phyloP scores from a whole-genome alignment of 2,113 vertebrate species.

The Nesoenas mayeri region DNA sequence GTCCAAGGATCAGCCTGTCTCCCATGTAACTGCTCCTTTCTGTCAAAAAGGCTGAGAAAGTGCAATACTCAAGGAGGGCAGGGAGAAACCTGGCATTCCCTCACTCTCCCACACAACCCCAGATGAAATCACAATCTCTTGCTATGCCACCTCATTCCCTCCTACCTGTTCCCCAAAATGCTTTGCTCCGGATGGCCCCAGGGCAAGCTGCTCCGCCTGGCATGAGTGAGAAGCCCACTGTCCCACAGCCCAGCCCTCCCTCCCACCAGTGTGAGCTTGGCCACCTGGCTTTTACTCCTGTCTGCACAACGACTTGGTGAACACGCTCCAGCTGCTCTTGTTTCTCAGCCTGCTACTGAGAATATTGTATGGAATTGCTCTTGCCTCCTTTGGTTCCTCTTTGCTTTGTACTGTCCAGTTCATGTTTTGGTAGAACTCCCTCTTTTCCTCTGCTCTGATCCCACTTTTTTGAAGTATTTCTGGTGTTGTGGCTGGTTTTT shows the following conservation, averaged over 20 bases:
- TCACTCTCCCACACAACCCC: background rate
- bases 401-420: background rate
- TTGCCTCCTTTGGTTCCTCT: background rate
- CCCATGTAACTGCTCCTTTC: slow-evolving; percentile 9
- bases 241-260: background rate
- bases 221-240: too few relatives aligned
- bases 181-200: background rate
- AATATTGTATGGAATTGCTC: background rate
- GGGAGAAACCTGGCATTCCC: background rate
- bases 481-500: background rate
- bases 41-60: background rate
- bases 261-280: background rate
- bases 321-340: background rate
- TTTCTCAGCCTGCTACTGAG: background rate
- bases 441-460: background rate
- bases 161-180: background rate
- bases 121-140: background rate
- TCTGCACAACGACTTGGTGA: background rate
- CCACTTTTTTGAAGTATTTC: background rate
- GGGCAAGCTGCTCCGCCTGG: too few relatives aligned
- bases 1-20: slow-evolving; percentile 36
- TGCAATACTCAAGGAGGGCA: background rate
- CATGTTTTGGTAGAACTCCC: background rate
- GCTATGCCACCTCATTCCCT: background rate
- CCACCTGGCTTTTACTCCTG: background rate